phyloP scores from a whole-genome alignment of 2,797 vertebrate species.

The Phrynocephalus guinanensis region DNA sequence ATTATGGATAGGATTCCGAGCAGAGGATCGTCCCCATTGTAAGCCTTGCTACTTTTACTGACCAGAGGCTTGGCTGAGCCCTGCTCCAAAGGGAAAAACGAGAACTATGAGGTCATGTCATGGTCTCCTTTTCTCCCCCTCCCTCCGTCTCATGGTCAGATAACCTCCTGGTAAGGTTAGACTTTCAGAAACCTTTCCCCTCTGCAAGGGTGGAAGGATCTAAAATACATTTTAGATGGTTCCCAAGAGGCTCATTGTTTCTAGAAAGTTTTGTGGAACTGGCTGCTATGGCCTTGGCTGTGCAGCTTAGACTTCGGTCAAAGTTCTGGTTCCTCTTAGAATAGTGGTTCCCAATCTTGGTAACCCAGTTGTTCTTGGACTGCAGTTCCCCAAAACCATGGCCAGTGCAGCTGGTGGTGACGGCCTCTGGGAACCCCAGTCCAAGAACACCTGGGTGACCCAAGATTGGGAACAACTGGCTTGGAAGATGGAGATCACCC shows the following conservation, averaged over 20 bases:
- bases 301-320: background rate
- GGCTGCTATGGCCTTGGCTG: background rate
- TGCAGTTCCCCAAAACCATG: no score
- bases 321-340: background rate
- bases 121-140: background rate
- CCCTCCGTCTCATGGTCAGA: background rate
- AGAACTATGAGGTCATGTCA: background rate
- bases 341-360: no score
- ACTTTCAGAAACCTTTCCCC: background rate
- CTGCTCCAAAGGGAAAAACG: background rate
- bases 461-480: no score
- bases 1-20: background rate
- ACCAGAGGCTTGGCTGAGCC: background rate
- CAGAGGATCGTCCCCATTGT: background rate
- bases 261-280: background rate
- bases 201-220: background rate
- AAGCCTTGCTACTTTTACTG: background rate
- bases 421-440: no score
- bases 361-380: no score
- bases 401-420: no score
- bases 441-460: no score
- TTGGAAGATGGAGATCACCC: background rate
- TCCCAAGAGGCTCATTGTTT: background rate
- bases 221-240: background rate
- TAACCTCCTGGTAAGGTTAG: background rate